Evolutionary conservation across 2,113 vertebrate genomes (phyloP).

Genomic region (Tragelaphus strepsiceros): DNA sequence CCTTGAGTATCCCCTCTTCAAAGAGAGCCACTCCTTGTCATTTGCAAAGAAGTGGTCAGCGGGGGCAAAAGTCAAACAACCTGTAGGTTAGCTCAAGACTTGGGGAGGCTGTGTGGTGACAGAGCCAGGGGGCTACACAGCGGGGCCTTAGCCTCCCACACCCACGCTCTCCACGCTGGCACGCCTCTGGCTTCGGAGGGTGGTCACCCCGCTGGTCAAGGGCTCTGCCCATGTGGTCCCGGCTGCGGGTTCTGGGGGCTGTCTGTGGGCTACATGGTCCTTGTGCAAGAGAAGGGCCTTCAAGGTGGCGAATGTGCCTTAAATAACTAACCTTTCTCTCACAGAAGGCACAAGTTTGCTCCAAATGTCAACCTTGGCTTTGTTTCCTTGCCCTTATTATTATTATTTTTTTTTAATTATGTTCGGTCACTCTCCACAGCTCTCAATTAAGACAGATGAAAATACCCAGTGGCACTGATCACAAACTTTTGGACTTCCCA

Average conservation of each 20-base stretch:
- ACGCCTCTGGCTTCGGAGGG: neutral
- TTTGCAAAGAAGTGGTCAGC: neutral
- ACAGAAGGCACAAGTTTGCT: neutral
- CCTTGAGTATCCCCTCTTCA: neutral
- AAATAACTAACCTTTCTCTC: neutral
- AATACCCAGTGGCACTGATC: neutral
- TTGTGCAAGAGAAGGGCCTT: neutral
- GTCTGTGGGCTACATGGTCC: neutral
- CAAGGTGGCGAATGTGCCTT: neutral
- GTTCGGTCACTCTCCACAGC: neutral
- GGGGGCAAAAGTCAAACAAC: neutral
- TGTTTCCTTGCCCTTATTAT: neutral
- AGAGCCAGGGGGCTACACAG: neutral
- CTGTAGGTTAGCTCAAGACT: neutral
- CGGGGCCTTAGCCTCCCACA: neutral
- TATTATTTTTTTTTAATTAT: neutral
- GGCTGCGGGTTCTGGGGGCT: neutral
- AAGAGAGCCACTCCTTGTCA: slow-evolving; percentile 9
- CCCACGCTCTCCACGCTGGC: fast-evolving
- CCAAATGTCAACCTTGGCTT: neutral
- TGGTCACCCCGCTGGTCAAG: neutral
- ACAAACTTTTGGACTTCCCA: neutral
- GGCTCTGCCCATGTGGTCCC: slow-evolving; percentile 58
- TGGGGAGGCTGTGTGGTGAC: neutral
- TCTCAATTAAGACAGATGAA: neutral